Conservation (phyloP, 2,113 vertebrate species). For the Smithornis capensis region DNA sequence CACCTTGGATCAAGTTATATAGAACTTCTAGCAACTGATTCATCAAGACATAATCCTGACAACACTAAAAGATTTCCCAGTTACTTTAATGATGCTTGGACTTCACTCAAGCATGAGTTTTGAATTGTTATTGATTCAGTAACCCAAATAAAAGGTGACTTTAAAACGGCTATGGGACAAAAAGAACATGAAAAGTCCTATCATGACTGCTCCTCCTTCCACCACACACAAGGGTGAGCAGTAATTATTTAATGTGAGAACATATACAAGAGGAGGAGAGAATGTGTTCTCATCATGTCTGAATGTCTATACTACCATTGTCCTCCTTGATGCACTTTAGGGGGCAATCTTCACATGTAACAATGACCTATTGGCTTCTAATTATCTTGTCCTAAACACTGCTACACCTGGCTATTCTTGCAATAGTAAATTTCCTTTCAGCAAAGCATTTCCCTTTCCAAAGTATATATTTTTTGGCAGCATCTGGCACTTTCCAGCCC, state of each 20-base stretch:
- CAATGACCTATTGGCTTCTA: constrained; percentile 38
- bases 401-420: constrained; percentile 66
- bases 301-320: not conserved
- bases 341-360: constrained; percentile 6
- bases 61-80: not conserved
- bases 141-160: not conserved
- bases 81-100: not conserved
- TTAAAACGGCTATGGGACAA: not conserved
- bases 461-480: constrained; percentile 74
- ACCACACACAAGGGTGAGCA: not conserved
- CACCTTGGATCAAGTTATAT: not conserved
- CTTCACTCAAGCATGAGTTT: not conserved
- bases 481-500: constrained; percentile 54
- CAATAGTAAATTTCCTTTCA: constrained; percentile 63
- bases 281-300: not conserved
- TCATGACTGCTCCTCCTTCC: not conserved
- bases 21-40: not conserved
- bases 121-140: not conserved
- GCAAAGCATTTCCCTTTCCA: constrained; percentile 72
- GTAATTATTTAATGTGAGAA: not conserved
- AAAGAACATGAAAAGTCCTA: not conserved
- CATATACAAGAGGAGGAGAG: not conserved
- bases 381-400: constrained; percentile 68
- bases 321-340: not conserved
- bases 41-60: not conserved